Conservation (phyloP, 2,888 invertebrate genomes). For the Eretmocerus hayati region DNA sequence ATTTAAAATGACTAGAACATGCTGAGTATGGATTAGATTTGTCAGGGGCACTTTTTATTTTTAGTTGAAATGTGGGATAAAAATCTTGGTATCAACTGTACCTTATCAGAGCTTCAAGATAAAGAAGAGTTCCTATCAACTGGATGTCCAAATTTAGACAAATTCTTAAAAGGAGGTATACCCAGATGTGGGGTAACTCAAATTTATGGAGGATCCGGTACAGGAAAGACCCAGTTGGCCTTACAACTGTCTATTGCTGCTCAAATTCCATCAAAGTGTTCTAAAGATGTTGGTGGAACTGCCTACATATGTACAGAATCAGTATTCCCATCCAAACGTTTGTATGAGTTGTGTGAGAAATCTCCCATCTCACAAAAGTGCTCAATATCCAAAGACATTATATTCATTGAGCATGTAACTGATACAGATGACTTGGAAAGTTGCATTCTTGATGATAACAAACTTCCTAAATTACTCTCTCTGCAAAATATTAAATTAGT, state of each 20-base stretch:
- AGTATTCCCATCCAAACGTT: constrained; percentile 63
- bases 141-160: constrained; percentile 58
- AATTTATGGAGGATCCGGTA: constrained; percentile 72
- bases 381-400: constrained; percentile 50
- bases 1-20: too few relatives aligned
- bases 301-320: constrained; percentile 76
- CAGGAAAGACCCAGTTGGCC: constrained; percentile 76
- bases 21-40: too few relatives aligned
- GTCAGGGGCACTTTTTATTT: too few relatives aligned
- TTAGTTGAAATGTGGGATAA: too few relatives aligned
- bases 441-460: constrained; percentile 47
- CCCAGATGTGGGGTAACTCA: constrained; percentile 64
- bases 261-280: constrained; percentile 51
- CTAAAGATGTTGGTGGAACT: constrained; percentile 52
- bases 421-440: constrained; percentile 51
- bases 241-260: constrained; percentile 63
- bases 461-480: constrained; percentile 52
- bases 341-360: constrained; percentile 51
- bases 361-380: constrained; percentile 37
- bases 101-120: constrained; percentile 4
- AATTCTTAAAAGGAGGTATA: constrained; percentile 61
- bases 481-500: constrained; percentile 55
- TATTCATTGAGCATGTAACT: constrained; percentile 61
- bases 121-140: constrained; percentile 34
- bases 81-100: too few relatives aligned